These are phyloP conservation scores for Columbina picui DNA, from an alignment of 2,113 vertebrate genomes.

Conservation along the genomic window DNA sequence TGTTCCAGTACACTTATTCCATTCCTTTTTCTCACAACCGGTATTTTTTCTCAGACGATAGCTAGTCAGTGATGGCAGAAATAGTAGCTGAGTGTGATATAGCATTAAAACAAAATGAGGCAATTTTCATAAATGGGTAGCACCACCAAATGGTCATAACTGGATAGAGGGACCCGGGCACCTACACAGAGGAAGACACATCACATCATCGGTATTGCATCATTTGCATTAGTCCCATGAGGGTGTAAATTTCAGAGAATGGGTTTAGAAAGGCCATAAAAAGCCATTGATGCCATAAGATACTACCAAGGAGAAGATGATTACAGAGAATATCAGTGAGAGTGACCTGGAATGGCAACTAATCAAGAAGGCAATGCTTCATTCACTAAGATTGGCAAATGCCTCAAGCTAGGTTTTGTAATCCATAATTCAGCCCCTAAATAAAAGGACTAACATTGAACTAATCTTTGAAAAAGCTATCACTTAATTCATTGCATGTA, in stretches of 20 bases:
- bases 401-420: neutral
- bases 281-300: neutral
- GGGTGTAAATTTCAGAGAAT: neutral
- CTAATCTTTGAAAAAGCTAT: neutral
- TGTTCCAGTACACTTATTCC: neutral
- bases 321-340: neutral
- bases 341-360: neutral
- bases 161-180: neutral
- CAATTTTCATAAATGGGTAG: conserved; percentile 22
- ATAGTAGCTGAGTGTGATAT: neutral
- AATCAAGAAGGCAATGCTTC: neutral
- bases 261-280: neutral
- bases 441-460: neutral
- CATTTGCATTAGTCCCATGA: neutral
- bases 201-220: neutral
- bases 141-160: conserved; percentile 20
- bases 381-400: neutral
- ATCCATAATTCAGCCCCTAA: neutral
- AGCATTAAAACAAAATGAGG: neutral
- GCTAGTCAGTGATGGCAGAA: neutral
- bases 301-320: neutral
- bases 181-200: neutral
- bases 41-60: neutral
- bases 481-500: neutral
- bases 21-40: neutral